Base-by-base conservation (phyloP, 2,113 vertebrate genomes). In the Neodon shergylaensis region DNA sequence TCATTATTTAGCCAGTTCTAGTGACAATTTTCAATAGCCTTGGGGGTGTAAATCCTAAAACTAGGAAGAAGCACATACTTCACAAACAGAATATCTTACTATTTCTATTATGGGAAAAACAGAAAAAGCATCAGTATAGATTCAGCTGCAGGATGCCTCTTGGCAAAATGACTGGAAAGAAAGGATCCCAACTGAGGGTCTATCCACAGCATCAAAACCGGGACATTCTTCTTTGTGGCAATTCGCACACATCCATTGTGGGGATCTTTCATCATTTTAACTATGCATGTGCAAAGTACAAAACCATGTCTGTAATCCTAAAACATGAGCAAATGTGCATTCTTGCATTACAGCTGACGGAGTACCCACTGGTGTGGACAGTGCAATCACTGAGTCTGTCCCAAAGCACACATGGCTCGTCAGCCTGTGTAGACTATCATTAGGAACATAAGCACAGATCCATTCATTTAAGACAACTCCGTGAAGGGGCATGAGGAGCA, bases 31-130 rank as follows among this genome's bases (percentile, higher is more conserved):
- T 72, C 79, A 93, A 47, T 12, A 26, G 74, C 49, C 39, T 49
- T 85, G 12, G 72, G 73, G 16, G 9, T 82, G 3, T 95, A 94
- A 92, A 68, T n/a, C 31, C 61, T 73, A 81, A 77, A 88, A 82
- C 36, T 91, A 44, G 77, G 42, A 93, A 94, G 63, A 94, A 93
- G 85, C 85, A 63, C 19, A 14, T 3, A 33, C 49, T 68, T 94
- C 33, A 78, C 61, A 94, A 90, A 91, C 2, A 93, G 42, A 72
- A 42, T 49, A 85, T 28, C 26, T 65, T 93, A 47, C 49, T 42
- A 93, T 93, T 94, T 83, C 78, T 93, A 95, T 39, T 7, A 84
- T 0, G n/a, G 72, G 4, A 31, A 76, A 76, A 94, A 91, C 70
- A 28, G 13, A 36, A 49, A 90, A 61, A 61, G 85, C 42, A 88